These are phyloP conservation scores for Pecten maximus DNA, from an alignment of 2,888 invertebrate genomes.

Conservation along the genomic window DNA sequence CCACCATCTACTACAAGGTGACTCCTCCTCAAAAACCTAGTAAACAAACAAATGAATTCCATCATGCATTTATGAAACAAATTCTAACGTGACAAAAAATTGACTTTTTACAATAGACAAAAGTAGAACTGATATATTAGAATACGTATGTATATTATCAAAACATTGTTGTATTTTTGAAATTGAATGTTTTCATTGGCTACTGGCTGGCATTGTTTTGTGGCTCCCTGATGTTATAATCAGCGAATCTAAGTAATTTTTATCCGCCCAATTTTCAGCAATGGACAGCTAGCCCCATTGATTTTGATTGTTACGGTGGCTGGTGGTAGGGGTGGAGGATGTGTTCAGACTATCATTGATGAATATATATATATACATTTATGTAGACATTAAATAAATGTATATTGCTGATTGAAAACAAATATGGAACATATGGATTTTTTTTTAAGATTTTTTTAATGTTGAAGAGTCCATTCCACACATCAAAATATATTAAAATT, in stretches of 20 bases:
- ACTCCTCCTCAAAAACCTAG: too few relatives aligned
- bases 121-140: too few relatives aligned
- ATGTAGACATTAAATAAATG: neutral
- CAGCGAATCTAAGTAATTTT: neutral
- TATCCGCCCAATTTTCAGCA: neutral
- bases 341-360: neutral
- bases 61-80: too few relatives aligned
- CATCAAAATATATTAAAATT: neutral
- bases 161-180: neutral
- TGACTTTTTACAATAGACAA: neutral
- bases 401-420: neutral
- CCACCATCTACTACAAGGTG: too few relatives aligned
- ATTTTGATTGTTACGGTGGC: neutral
- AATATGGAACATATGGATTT: neutral
- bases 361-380: neutral
- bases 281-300: neutral
- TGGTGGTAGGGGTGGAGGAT: neutral
- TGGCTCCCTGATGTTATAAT: neutral
- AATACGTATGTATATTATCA: neutral
- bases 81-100: too few relatives aligned
- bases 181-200: neutral
- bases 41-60: too few relatives aligned
- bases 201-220: neutral
- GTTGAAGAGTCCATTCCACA: neutral
- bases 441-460: neutral